A percentile compares a stretch with the other conserved stretches of the same genome.
phyloP scores from a whole-genome alignment of 2,797 vertebrate species.

The Paratrypauchen microcephalus region DNA sequence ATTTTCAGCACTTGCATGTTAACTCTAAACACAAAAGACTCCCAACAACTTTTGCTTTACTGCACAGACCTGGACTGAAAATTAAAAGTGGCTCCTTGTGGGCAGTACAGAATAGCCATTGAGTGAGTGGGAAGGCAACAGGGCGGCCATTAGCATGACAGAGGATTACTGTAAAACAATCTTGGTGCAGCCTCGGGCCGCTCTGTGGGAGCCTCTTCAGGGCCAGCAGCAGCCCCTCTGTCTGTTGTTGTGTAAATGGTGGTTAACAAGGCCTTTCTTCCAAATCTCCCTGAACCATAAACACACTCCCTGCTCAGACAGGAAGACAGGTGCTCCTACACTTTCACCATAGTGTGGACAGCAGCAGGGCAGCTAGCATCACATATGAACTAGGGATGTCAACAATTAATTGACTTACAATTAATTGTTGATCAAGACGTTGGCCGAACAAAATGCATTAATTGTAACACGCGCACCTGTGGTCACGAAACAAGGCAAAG shows the following conservation, averaged over 20 bases:
- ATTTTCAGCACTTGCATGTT: not conserved
- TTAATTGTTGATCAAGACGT: no score
- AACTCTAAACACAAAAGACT: not conserved
- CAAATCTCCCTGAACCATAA: conserved; percentile 31
- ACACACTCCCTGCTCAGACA: conserved; percentile 22
- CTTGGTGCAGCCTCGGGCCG: conserved; percentile 16
- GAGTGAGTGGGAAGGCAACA: conserved; percentile 4
- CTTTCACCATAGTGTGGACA: conserved; percentile 3
- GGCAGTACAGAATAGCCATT: conserved; percentile 16
- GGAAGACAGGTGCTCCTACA: conserved; percentile 10
- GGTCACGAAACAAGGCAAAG: no score
- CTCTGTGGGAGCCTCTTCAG: conserved; percentile 29
- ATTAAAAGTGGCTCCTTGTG: conserved; percentile 6
- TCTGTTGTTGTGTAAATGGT: conserved; percentile 49
- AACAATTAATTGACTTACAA: no score
- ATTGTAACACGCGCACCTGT: no score
- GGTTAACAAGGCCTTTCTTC: conserved; percentile 31
- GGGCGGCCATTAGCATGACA: conserved; percentile 40
- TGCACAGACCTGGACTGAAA: not conserved
- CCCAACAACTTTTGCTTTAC: not conserved
- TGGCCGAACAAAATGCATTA: no score
- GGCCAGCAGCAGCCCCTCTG: conserved; percentile 20
- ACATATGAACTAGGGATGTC: no score
- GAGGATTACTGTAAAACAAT: conserved; percentile 14
- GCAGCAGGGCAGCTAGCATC: not conserved